A percentile compares a stretch with the other conserved stretches of the same genome.
Evolutionary conservation across 2,888 invertebrate species (phyloP).

Genomic region (Leptopilina syphax): DNA sequence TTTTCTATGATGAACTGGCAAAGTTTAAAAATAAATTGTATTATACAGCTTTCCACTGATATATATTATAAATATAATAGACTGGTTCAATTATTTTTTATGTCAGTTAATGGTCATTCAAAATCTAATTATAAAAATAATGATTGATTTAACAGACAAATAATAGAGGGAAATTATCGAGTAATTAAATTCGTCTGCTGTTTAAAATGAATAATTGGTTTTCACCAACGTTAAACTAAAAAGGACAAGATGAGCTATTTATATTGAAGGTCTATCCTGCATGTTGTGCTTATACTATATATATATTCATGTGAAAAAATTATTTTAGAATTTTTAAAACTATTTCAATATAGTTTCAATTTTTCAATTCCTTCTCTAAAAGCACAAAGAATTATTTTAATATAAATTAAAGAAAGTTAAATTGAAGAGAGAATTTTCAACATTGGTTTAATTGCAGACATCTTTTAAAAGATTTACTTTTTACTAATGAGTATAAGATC

Average conservation of each 20-base stretch:
- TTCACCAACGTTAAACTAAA: neutral
- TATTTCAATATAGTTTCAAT: neutral
- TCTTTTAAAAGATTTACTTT: no score
- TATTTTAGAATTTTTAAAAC: no score
- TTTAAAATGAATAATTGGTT: conserved; percentile 16
- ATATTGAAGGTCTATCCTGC: neutral
- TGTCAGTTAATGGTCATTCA: neutral
- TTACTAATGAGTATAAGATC: no score
- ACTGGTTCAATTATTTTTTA: neutral
- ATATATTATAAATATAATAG: no score
- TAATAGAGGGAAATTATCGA: conserved; percentile 11
- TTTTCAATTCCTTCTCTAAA: no score
- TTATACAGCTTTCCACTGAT: no score
- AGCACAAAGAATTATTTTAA: no score
- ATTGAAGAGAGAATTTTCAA: no score
- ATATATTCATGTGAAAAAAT: neutral
- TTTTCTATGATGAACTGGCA: no score
- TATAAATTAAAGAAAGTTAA: no score
- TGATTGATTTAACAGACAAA: neutral
- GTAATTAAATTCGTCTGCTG: conserved; percentile 12
- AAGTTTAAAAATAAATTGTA: no score
- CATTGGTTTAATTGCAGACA: no score
- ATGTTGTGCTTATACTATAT: neutral
- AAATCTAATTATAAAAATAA: conserved; percentile 15
- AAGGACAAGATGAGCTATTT: conserved; percentile 6